A percentile compares a stretch with the other conserved stretches of the same genome.
These are phyloP conservation scores for Ambastaia sidthimunki DNA, from an alignment of 2,797 vertebrate genomes.

Conservation along the genomic window DNA sequence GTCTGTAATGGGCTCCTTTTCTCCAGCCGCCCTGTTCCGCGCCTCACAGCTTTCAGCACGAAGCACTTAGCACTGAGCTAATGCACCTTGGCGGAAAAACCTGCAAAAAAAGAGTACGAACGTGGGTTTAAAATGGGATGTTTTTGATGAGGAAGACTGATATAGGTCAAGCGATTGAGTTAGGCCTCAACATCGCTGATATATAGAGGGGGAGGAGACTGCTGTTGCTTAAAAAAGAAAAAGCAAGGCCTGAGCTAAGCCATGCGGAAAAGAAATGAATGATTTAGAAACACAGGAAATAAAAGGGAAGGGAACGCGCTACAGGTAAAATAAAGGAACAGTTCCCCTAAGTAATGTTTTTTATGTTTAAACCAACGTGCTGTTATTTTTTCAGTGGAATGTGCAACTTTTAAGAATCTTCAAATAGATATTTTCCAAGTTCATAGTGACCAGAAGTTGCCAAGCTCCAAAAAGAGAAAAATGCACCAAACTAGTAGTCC, in stretches of 20 bases:
- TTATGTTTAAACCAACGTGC: no score
- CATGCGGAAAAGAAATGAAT: background rate
- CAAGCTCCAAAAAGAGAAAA: background rate
- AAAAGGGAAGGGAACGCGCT: background rate
- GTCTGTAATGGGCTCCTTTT: slow-evolving; percentile 46
- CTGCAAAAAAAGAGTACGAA: slow-evolving; percentile 9
- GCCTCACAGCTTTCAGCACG: slow-evolving; percentile 33
- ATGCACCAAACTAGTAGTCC: no score
- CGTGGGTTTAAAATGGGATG: background rate
- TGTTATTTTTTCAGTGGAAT: no score
- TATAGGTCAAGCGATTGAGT: slow-evolving; percentile 29
- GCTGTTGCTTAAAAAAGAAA: background rate
- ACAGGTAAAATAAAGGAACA: no score
- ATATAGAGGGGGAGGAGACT: background rate
- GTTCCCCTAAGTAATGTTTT: no score
- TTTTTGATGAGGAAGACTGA: slow-evolving; percentile 16
- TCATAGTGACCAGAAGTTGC: no score
- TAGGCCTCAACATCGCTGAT: background rate
- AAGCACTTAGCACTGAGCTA: slow-evolving; percentile 43
- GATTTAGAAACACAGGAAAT: background rate
- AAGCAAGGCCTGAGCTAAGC: background rate
- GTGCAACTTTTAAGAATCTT: no score
- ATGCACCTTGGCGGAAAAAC: slow-evolving; percentile 28
- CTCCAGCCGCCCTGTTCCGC: slow-evolving; percentile 40
- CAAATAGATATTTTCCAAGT: no score